phyloP scores from a whole-genome alignment of 2,797 vertebrate species.

The Molossus molossus region DNA sequence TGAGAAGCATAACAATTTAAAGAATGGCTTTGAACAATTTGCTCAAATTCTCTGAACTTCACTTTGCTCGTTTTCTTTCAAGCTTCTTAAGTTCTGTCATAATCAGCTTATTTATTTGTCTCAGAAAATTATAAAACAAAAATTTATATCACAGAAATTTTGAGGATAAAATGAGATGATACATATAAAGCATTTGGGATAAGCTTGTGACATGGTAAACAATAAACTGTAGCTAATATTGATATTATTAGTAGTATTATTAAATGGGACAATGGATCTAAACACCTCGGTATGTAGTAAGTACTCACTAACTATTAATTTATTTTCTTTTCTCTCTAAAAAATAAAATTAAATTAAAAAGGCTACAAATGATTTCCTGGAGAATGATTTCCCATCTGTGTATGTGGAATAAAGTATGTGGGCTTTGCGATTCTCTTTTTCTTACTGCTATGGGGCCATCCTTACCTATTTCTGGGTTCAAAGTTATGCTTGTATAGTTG shows the following conservation, averaged over 20 bases:
- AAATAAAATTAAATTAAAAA: background rate
- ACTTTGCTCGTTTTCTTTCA: background rate
- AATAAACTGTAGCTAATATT: background rate
- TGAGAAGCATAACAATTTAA: background rate
- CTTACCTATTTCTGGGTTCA: constrained; percentile 59
- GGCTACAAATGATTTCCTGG: background rate
- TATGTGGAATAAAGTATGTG: background rate
- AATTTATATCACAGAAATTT: background rate
- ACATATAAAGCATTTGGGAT: constrained; percentile 2
- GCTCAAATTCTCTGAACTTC: background rate
- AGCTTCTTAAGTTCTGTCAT: background rate
- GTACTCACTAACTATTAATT: background rate
- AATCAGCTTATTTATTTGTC: background rate
- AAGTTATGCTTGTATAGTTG: constrained; percentile 28
- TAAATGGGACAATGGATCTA: background rate
- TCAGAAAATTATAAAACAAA: constrained; percentile 15
- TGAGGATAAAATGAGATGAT: constrained; percentile 11
- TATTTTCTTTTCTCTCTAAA: background rate
- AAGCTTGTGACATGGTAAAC: background rate
- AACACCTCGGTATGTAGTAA: background rate
- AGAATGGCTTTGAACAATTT: background rate
- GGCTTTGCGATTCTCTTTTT: background rate
- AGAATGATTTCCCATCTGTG: background rate
- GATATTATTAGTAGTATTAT: background rate
- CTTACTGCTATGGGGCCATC: background rate